Base-by-base conservation (phyloP, 1,140 invertebrate species). In the Drosophila gunungcola region DNA sequence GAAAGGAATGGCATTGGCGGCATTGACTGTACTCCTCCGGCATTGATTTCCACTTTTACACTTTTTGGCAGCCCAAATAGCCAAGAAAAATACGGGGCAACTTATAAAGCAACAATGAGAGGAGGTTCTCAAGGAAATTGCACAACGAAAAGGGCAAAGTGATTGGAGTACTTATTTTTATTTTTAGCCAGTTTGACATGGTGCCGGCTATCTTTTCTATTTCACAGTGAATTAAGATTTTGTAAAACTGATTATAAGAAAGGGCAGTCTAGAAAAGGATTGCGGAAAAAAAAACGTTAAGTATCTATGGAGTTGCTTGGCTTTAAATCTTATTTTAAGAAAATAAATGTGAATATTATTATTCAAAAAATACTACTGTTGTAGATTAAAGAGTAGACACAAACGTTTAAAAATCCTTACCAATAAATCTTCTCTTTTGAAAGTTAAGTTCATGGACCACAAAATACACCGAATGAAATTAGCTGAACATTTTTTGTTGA, bases 1-100 rank as follows among this genome's bases (percentile, higher is more conserved):
- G 21, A 29, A 41, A 36, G 32, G 21, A 54, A 60, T 36, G 38
- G 13, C 58, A 57, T 65, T 65, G 57, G 38, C 36, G 45, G 62
- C 13, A n/a, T 16, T 16, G 10, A 43, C 29, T 42, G 39, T 57
- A 16, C 52, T 36, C 13, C 52, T 36, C 13, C 9, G 64, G 61
- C 48, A 69, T 69, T 69, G 65, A 69, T 69, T 56, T 67, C 42
- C 42, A 46, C 63, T 70, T 69, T 69, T 55, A 53, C 54, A 43
- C 42, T 68, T 69, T 68, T 62, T 16, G 21, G 10, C 55, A 16
- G 55, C 9, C 4, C 1, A 54, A 13, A 65, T 29, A 21, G 53
- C 16, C 42, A 45, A 46, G 42, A 45, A 32, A 45, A 9, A 21
- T 12, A 21, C 13, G 11, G 12, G 16, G 61, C 13, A 36, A 36